Evolutionary conservation across 2,797 vertebrate species (phyloP).

Genomic region (Podarcis lilfordi): DNA sequence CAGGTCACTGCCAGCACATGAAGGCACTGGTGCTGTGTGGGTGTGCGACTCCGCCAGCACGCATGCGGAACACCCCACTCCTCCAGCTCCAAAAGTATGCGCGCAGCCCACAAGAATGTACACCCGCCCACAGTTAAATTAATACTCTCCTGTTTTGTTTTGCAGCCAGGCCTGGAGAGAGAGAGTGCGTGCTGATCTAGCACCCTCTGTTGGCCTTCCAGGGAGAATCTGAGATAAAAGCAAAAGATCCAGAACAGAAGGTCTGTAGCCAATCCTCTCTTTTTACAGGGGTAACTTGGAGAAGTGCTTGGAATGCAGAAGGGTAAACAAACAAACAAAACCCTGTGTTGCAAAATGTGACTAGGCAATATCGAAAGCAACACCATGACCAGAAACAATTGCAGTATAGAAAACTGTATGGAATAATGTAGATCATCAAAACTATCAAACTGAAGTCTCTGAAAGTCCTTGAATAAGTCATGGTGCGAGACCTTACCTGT

Average conservation of each 20-base stretch:
- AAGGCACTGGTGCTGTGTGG: neutral
- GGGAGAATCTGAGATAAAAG: neutral
- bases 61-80: neutral
- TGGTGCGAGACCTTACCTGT: too few species aligned
- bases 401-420: too few species aligned
- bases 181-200: rapidly evolving
- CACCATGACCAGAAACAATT: too few species aligned
- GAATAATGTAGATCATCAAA: too few species aligned
- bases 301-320: too few species aligned
- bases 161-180: neutral
- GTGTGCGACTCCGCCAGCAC: neutral
- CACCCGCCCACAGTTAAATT: neutral
- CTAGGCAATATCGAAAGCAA: too few species aligned
- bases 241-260: neutral
- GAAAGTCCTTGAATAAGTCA: too few species aligned
- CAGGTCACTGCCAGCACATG: neutral
- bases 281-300: too few species aligned
- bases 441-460: too few species aligned
- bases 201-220: neutral
- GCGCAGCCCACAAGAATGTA: neutral
- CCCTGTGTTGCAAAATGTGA: too few species aligned
- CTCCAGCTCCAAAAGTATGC: neutral
- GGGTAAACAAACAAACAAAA: too few species aligned
- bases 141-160: neutral
- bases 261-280: too few species aligned